Conservation (phyloP, 2,113 vertebrate species). For the Myotis brandtii region DNA sequence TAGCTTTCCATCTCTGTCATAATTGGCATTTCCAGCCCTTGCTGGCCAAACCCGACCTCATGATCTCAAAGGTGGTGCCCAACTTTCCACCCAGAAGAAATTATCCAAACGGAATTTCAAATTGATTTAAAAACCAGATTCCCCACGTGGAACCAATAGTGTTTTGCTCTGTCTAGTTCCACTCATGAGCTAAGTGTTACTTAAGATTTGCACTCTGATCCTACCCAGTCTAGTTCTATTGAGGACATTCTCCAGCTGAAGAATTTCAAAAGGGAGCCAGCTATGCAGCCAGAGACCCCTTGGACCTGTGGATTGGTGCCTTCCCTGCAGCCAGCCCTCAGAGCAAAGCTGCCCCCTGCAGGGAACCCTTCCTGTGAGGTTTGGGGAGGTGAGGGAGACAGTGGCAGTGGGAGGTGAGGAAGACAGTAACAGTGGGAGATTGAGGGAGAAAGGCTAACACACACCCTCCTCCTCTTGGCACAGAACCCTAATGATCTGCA, state of each 20-base stretch:
- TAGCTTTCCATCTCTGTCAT: background rate
- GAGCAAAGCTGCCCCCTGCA: background rate
- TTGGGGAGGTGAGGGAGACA: background rate
- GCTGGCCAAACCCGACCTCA: background rate
- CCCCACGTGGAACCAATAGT: background rate
- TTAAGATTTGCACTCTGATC: constrained; percentile 19
- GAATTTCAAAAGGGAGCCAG: constrained; percentile 31
- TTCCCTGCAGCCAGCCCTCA: background rate
- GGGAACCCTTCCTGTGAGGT: accelerated
- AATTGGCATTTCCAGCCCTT: background rate
- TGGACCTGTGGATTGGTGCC: background rate
- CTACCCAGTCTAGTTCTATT: constrained; percentile 8
- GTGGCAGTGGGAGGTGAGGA: background rate
- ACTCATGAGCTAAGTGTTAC: constrained; percentile 73
- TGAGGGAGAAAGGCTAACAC: background rate
- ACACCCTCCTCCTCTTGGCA: background rate
- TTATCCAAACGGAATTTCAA: constrained; percentile 19
- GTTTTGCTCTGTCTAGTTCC: constrained; percentile 49
- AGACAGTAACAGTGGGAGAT: background rate
- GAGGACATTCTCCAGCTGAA: constrained; percentile 2
- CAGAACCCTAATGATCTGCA: accelerated
- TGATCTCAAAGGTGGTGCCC: background rate
- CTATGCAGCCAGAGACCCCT: background rate
- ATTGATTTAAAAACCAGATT: constrained; percentile 64
- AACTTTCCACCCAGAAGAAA: constrained; percentile 55